phyloP scores from a whole-genome alignment of 2,797 vertebrate species.

The Anabacerthia variegaticeps region DNA sequence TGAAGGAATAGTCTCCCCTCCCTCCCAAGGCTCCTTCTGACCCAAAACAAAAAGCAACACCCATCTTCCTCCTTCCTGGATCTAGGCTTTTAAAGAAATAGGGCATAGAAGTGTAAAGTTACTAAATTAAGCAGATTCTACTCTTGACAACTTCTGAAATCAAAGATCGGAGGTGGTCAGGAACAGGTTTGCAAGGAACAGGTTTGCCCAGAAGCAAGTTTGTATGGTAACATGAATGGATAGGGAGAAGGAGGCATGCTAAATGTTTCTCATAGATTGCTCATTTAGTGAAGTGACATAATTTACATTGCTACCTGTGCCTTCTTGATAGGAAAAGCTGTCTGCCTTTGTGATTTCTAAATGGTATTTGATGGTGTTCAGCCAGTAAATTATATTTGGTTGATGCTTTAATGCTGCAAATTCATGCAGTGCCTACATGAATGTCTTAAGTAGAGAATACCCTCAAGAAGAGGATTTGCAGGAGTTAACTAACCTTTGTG shows the following conservation, averaged over 20 bases:
- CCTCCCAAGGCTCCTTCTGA: not conserved
- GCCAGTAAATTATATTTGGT: not conserved
- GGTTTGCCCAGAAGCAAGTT: not conserved
- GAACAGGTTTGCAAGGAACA: not conserved
- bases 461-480: not conserved
- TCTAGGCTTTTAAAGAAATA: not conserved
- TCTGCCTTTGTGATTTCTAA: not conserved
- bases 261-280: not conserved
- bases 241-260: not conserved
- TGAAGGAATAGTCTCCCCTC: not conserved
- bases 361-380: not conserved
- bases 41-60: not conserved
- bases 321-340: not conserved
- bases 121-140: not conserved
- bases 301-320: not conserved
- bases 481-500: not conserved
- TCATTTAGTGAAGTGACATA: not conserved
- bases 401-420: not conserved
- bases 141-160: not conserved
- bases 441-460: not conserved
- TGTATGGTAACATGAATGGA: not conserved
- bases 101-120: not conserved
- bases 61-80: not conserved
- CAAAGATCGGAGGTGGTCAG: not conserved
- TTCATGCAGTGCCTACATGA: not conserved